These are phyloP conservation scores for Cololabis saira DNA, from an alignment of 2,113 vertebrate species.

Conservation along the genomic window DNA sequence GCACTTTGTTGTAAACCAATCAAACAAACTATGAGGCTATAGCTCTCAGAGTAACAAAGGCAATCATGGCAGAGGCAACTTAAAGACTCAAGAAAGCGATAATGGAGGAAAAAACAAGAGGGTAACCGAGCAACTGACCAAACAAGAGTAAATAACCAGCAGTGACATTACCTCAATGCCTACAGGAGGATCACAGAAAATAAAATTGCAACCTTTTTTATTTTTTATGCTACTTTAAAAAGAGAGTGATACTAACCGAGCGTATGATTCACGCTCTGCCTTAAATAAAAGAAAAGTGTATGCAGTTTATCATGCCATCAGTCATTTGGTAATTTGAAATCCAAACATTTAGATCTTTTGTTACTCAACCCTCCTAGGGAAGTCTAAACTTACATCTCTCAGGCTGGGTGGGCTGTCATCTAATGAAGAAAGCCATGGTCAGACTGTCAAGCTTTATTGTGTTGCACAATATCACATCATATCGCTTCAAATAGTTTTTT, in stretches of 20 bases:
- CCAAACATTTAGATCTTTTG: background rate
- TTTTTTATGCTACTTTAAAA: background rate
- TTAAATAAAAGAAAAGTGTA: background rate
- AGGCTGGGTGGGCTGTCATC: constrained; percentile 34
- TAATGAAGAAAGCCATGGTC: constrained; percentile 1
- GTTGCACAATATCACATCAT: constrained; percentile 29
- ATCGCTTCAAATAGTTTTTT: constrained; percentile 44
- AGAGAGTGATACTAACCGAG: background rate
- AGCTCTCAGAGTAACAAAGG: too few species aligned
- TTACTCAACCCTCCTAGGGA: constrained; percentile 9
- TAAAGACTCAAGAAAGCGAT: too few species aligned
- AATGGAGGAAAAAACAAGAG: too few species aligned
- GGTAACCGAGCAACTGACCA: too few species aligned
- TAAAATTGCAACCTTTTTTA: too few species aligned
- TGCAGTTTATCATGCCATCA: background rate
- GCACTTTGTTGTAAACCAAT: too few species aligned
- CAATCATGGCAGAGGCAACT: too few species aligned
- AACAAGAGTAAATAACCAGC: too few species aligned
- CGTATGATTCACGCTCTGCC: background rate
- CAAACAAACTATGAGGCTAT: too few species aligned
- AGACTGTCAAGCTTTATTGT: constrained; percentile 26
- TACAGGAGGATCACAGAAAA: too few species aligned
- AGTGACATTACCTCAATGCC: too few species aligned
- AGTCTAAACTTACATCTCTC: constrained; percentile 8
- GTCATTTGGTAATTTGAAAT: background rate